Conservation (phyloP, 37 sponge, comb jelly and placozoan species). For the Eunapius fragilis region DNA sequence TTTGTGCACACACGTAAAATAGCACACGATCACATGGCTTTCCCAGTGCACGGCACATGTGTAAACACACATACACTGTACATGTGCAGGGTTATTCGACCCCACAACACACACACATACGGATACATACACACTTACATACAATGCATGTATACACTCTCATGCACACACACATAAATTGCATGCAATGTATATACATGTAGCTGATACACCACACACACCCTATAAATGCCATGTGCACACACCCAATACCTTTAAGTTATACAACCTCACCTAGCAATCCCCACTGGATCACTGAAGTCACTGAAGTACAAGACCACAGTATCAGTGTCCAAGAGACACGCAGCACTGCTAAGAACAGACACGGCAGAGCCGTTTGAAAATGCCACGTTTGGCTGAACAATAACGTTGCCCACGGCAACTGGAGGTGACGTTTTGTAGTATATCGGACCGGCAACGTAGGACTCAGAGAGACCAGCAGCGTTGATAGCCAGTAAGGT, state of each 20-base stretch:
- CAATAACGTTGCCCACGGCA: conserved; percentile 13
- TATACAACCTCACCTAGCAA: neutral
- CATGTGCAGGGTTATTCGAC: too few relatives aligned
- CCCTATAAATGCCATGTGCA: neutral
- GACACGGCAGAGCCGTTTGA: neutral
- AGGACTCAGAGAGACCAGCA: conserved; percentile 45
- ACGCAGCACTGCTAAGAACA: conserved; percentile 20
- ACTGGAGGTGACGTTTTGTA: conserved; percentile 39
- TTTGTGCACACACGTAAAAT: too few relatives aligned
- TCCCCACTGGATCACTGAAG: conserved; percentile 37
- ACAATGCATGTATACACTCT: too few relatives aligned
- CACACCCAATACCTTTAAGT: neutral
- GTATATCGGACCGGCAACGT: conserved; percentile 13
- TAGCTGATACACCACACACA: neutral
- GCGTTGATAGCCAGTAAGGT: conserved; percentile 52
- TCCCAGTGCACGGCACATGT: too few relatives aligned
- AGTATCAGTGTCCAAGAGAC: conserved; percentile 46
- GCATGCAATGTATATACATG: too few relatives aligned
- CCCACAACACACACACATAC: too few relatives aligned
- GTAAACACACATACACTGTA: too few relatives aligned
- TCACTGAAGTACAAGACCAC: conserved; percentile 32
- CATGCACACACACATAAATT: too few relatives aligned
- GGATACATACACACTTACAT: too few relatives aligned
- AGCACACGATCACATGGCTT: too few relatives aligned
- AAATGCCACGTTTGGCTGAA: conserved; percentile 43